phyloP scores from a whole-genome alignment of 2,888 invertebrate species.

The Temnothorax ravouxi region DNA sequence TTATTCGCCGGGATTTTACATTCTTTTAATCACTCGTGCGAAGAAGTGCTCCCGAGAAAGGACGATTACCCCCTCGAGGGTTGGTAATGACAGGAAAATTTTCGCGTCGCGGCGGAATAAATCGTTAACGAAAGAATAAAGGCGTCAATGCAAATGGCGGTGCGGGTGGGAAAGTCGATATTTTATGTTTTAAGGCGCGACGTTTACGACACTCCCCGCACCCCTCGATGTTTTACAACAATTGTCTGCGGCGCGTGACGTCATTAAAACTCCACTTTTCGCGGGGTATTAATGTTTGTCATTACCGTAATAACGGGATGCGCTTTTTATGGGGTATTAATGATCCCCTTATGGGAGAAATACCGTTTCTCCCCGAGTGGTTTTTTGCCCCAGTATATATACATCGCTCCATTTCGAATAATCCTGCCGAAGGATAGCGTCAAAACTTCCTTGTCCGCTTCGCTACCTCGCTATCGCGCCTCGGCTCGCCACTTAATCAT shows the following conservation, averaged over 20 bases:
- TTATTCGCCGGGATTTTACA: not conserved
- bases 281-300: slow-evolving; percentile 65
- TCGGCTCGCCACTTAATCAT: slow-evolving; percentile 11
- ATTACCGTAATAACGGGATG: slow-evolving; percentile 64
- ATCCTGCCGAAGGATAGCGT: not conserved
- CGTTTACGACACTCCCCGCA: not conserved
- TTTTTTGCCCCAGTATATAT: slow-evolving; percentile 25
- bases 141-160: slow-evolving; percentile 40
- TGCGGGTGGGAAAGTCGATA: slow-evolving; percentile 40
- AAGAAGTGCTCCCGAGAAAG: not conserved
- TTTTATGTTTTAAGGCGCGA: slow-evolving; percentile 54
- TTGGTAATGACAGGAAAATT: not conserved
- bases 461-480: not conserved
- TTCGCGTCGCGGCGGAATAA: slow-evolving; percentile 17
- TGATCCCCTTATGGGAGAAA: slow-evolving; percentile 52
- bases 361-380: slow-evolving; percentile 9
- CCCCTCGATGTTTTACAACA: slow-evolving; percentile 58
- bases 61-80: not conserved
- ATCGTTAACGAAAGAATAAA: slow-evolving; percentile 45
- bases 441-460: not conserved
- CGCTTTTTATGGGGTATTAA: slow-evolving; percentile 62
- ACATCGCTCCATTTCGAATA: slow-evolving; percentile 17
- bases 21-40: slow-evolving; percentile 1
- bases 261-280: slow-evolving; percentile 63
- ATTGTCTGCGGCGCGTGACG: slow-evolving; percentile 57